phyloP scores from a whole-genome alignment of 1,140 invertebrate genomes.

The Diorhabda carinulata region DNA sequence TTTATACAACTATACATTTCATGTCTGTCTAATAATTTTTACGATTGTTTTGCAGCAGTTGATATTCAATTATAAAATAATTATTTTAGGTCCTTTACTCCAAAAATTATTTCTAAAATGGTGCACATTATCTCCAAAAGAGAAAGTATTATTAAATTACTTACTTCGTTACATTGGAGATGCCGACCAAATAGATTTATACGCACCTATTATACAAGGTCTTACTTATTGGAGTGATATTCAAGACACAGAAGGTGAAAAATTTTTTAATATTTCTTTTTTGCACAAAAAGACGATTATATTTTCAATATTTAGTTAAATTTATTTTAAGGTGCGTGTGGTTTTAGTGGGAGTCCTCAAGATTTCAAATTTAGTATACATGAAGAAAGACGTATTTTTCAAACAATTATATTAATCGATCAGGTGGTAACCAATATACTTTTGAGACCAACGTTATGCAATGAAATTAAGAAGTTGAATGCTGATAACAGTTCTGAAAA shows the following conservation, averaged over 20 bases:
- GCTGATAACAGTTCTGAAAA: not conserved
- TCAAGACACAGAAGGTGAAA: conserved; percentile 27
- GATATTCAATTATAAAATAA: not conserved
- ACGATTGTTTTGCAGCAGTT: not conserved
- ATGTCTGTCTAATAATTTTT: not conserved
- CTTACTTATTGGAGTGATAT: conserved; percentile 25
- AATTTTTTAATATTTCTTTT: not conserved
- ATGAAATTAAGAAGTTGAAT: conserved; percentile 18
- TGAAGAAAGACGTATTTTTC: conserved; percentile 25
- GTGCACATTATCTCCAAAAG: conserved; percentile 9
- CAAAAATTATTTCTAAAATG: conserved; percentile 27
- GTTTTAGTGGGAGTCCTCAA: conserved; percentile 24
- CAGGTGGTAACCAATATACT: conserved; percentile 20
- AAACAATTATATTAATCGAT: conserved; percentile 23
- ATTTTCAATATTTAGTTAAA: not conserved
- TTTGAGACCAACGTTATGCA: conserved; percentile 13
- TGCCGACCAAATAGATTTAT: conserved; percentile 19
- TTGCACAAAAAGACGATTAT: not conserved
- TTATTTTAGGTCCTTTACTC: not conserved
- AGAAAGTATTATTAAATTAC: conserved; percentile 24
- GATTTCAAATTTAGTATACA: conserved; percentile 23
- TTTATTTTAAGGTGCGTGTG: conserved; percentile 26
- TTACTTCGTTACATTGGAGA: conserved; percentile 17
- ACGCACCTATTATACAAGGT: conserved; percentile 21
- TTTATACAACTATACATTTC: not conserved